These are phyloP conservation scores for Heliconius ismenius DNA, from an alignment of 2,888 invertebrate species.

Conservation along the genomic window DNA sequence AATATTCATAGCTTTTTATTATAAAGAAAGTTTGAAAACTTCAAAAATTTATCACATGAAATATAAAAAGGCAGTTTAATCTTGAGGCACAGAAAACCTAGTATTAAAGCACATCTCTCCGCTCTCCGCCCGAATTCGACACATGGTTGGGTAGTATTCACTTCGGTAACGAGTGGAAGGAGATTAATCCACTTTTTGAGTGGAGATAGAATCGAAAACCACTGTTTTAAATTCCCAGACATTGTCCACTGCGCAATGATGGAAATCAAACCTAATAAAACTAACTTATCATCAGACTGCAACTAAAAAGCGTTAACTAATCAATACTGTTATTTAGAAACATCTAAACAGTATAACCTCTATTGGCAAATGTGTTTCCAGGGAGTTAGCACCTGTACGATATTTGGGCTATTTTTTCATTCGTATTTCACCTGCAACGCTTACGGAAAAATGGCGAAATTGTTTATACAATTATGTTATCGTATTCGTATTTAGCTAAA, in stretches of 20 bases:
- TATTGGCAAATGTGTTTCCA: conserved; percentile 41
- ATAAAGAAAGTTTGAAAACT: background rate
- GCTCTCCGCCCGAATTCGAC: too few species aligned
- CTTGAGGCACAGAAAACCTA: background rate
- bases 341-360: conserved; percentile 44
- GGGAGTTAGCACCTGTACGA: conserved; percentile 28
- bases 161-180: too few species aligned
- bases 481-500: background rate
- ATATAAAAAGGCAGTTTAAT: background rate
- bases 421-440: background rate
- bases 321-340: conserved; percentile 43
- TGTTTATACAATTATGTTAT: conserved; percentile 18
- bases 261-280: conserved; percentile 11
- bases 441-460: background rate
- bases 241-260: background rate
- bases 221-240: too few species aligned
- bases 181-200: too few species aligned
- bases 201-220: too few species aligned
- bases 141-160: too few species aligned
- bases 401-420: conserved; percentile 22
- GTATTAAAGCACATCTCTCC: too few species aligned
- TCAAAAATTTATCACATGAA: background rate
- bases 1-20: background rate
- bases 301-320: conserved; percentile 36
- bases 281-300: conserved; percentile 29